These are phyloP conservation scores for Chaetops frenatus DNA, from an alignment of 2,113 vertebrate species.

Conservation along the genomic window DNA sequence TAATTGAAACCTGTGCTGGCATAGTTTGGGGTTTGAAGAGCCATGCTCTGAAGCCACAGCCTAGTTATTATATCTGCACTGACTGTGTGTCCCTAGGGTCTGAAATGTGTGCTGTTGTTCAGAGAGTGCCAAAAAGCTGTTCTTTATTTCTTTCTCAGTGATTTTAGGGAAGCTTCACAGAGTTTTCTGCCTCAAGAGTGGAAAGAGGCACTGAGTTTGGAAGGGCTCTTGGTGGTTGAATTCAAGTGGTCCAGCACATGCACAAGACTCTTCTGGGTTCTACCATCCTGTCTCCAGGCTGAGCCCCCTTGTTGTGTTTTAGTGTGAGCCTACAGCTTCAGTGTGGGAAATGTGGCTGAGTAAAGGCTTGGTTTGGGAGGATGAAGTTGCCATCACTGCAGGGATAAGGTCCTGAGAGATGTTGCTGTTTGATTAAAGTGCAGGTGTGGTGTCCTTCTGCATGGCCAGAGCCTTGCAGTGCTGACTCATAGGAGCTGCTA, in stretches of 20 bases:
- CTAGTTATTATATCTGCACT: background rate
- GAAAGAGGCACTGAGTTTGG: background rate
- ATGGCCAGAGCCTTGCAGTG: rapidly evolving
- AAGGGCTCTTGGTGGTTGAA: background rate
- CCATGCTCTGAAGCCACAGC: background rate
- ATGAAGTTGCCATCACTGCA: rapidly evolving
- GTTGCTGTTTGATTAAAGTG: background rate
- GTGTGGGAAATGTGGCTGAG: background rate
- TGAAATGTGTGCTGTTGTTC: background rate
- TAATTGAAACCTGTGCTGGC: background rate
- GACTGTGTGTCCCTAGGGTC: background rate
- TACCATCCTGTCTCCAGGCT: background rate
- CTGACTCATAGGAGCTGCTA: background rate
- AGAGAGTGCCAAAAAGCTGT: background rate
- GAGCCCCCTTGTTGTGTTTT: background rate
- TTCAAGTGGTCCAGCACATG: background rate
- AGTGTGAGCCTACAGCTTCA: background rate
- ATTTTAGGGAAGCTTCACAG: background rate
- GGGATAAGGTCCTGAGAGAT: background rate
- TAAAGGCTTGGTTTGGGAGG: background rate
- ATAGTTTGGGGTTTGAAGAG: background rate
- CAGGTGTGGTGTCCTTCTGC: background rate
- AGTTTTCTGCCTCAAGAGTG: background rate
- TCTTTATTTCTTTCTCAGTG: background rate
- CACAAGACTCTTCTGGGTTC: background rate